Base-by-base conservation (phyloP, 2,888 invertebrate genomes). In the Agriopis marginaria region DNA sequence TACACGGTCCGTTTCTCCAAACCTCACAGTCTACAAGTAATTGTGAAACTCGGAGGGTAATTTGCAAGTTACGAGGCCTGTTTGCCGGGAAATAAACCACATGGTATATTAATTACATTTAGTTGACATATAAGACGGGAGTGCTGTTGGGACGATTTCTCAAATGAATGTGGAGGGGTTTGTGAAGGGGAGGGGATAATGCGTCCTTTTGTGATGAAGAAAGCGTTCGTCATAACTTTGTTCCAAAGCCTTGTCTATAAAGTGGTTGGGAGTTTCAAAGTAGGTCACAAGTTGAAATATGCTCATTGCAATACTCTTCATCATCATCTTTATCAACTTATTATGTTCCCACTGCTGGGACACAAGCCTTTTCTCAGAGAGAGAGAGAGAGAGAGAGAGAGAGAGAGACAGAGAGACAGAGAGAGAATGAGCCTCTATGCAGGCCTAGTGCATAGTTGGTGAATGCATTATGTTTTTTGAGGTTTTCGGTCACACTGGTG, bases 21-120 rank as follows among this genome's bases (percentile, higher is more conserved):
- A 63, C 10, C 63, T 53, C 4, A 58, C 51, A 55, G 56, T 47
- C 45, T 10, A 17, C 51, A 50, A 61, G 44, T 58, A 50, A 62
- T 53, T 59, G 51, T 51, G 59, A 59, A 72, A 70, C 74, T 72
- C 65, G 14, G 60, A 50, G 61, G 59, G 74, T 75, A 72, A 76
- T 78, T 76, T 76, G 68, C 74, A 76, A 76, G 75, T 71, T 77
- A 47, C 64, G 68, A 68, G 63, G 40, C 58, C 59, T 63, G 70
- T 67, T 68, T 60, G 54, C 66, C 69, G 76, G 63, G 71, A 75
- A 73, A 72, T 66, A 71, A 63, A 67, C 72, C 75, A 73, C 73
- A 72, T 72, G 73, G 59, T 64, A 64, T 64, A 68, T 68, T 68
- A 68, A 68, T 68, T 68, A 68, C 64, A 68, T 68, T 68, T 64